Base-by-base conservation (phyloP, 1,140 invertebrate genomes). In the Charaxes varanes region DNA sequence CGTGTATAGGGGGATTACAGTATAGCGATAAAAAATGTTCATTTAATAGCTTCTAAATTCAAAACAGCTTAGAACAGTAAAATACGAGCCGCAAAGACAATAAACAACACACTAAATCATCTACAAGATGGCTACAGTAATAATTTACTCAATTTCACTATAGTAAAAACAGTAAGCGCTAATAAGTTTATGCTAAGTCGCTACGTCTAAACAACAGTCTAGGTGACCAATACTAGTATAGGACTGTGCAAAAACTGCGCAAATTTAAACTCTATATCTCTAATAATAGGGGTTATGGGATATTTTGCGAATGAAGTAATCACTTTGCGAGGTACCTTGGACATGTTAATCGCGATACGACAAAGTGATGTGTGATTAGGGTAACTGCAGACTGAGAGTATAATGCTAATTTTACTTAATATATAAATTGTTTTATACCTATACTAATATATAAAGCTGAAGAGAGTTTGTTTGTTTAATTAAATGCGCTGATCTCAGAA, bases 261-360 rank as follows among this genome's bases (percentile, higher is more conserved):
- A 18, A 18, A n/a, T 22, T 37, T 44, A 5, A 28, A 24, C 34
- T 26, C 28, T 44, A 44, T 18, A 4, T 0, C 2, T 1, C 6
- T 22, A 24, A 3, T 2, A 26, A 37, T 37, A 44, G 14, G 7
- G 34, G 2, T 6, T 17, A n/a, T n/a, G 5, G 3, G 11, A 16
- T 16, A 15, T 26, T 22, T 11, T 12, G n/a, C 8, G 19, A 13
- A 14, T 22, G 42, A 31, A 30, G 30, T 38, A 24, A 45, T 30
- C 33, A 32, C 21, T 31, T 32, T 38, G 42, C 14, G 19, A 30
- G 21, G 28, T 13, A 30, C 27, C 36, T 47, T 28, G 44, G 44
- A 47, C 44, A 47, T 47, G 44, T 47, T 47, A 47, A 47, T 47
- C 44, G 44, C 24, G 31, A 45, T 45, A 45, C 44, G 44, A 47